Conservation (phyloP, 2,888 invertebrate genomes). For the Caenorhabditis sinica region DNA sequence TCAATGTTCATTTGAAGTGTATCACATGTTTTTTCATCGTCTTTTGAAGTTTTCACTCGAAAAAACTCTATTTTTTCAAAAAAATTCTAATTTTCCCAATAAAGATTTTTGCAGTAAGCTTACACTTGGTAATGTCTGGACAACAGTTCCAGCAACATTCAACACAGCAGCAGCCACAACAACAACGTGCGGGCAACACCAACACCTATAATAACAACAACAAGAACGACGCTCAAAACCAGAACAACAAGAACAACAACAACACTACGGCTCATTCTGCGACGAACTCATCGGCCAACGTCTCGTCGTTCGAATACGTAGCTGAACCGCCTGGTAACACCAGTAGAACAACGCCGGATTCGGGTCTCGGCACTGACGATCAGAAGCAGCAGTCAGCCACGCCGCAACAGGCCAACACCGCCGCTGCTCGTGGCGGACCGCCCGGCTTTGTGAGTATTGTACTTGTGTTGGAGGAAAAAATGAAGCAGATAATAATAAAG, state of each 20-base stretch:
- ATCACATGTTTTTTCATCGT: background rate
- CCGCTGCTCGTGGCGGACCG: slow-evolving; percentile 30
- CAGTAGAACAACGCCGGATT: slow-evolving; percentile 71
- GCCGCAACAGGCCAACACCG: slow-evolving; percentile 7
- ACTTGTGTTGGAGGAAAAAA: background rate
- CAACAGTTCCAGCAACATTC: slow-evolving; percentile 61
- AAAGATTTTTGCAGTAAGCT: slow-evolving; percentile 55
- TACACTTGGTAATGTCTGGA: slow-evolving; percentile 69
- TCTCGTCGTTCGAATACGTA: slow-evolving; percentile 44
- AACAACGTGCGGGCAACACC: slow-evolving; percentile 37
- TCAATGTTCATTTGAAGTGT: background rate
- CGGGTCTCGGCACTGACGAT: slow-evolving; percentile 71
- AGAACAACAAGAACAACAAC: slow-evolving; percentile 24
- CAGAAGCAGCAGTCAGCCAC: slow-evolving; percentile 28
- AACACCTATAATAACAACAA: slow-evolving; percentile 41
- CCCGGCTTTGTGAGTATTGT: slow-evolving; percentile 62
- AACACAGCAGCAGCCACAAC: slow-evolving; percentile 40
- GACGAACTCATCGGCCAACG: slow-evolving; percentile 36
- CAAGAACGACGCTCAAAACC: slow-evolving; percentile 32
- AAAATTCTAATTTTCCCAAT: slow-evolving; percentile 5
- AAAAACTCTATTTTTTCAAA: background rate
- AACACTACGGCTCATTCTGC: slow-evolving; percentile 17
- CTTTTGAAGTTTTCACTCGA: background rate
- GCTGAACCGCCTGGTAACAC: slow-evolving; percentile 60
- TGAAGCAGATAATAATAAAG: background rate